Evolutionary conservation across 2,888 invertebrate species (phyloP).

Genomic region (Idaea straminata): DNA sequence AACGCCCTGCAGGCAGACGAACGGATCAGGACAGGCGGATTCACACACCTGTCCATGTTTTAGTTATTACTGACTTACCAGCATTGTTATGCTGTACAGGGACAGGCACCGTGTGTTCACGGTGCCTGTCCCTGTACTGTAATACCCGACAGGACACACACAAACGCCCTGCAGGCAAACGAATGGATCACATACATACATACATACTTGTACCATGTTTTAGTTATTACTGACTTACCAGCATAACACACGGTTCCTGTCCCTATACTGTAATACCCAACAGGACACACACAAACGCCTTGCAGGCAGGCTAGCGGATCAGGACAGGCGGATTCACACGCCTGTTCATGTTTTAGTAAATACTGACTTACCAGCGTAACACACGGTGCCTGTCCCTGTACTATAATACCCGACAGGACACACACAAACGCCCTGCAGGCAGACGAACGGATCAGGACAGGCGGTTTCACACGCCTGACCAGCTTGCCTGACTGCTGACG

Average conservation of each 20-base stretch:
- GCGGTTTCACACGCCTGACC: slow-evolving; percentile 29
- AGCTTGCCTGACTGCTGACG: slow-evolving; percentile 11
- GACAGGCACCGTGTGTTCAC: slow-evolving; percentile 20
- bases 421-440: slow-evolving; percentile 44
- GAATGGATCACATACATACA: slow-evolving; percentile 43
- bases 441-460: slow-evolving; percentile 41
- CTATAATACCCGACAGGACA: slow-evolving; percentile 64
- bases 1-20: slow-evolving; percentile 33
- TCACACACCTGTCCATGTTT: slow-evolving; percentile 32
- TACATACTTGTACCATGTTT: slow-evolving; percentile 26
- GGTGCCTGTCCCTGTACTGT: slow-evolving; percentile 34
- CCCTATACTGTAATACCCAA: slow-evolving; percentile 53
- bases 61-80: slow-evolving; percentile 39
- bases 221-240: slow-evolving; percentile 39
- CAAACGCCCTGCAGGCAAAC: slow-evolving; percentile 41
- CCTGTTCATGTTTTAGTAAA: not conserved
- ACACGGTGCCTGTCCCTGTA: slow-evolving; percentile 33
- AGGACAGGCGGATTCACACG: slow-evolving; percentile 36
- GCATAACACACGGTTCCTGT: slow-evolving; percentile 50
- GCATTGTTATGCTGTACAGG: no score
- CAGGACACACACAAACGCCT: slow-evolving; percentile 56
- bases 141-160: slow-evolving; percentile 62
- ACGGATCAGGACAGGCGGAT: slow-evolving; percentile 36
- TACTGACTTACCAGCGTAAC: slow-evolving; percentile 55
- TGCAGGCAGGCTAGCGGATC: slow-evolving; percentile 35